phyloP scores from a whole-genome alignment of 2,888 invertebrate genomes.

The Dasysyrphus albostriatus region DNA sequence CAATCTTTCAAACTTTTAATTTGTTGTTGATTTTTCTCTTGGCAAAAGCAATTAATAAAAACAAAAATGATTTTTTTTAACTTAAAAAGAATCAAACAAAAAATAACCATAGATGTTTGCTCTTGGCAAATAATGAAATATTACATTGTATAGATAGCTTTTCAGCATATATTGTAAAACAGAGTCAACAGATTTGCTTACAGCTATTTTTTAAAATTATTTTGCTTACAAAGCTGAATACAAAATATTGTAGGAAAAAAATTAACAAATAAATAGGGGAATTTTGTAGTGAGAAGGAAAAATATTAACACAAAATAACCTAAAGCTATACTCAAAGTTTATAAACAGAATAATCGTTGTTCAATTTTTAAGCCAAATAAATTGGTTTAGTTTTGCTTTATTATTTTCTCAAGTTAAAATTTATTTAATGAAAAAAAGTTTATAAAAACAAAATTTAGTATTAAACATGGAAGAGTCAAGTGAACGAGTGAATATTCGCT shows the following conservation, averaged over 20 bases:
- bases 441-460: too few relatives aligned
- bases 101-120: background rate
- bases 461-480: too few relatives aligned
- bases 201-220: background rate
- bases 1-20: too few relatives aligned
- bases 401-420: too few relatives aligned
- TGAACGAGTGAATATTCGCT: too few relatives aligned
- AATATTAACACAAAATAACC: background rate
- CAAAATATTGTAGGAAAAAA: background rate
- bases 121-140: conserved; percentile 16
- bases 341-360: too few relatives aligned
- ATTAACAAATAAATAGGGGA: background rate
- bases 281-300: background rate
- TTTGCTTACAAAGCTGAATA: background rate
- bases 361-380: background rate
- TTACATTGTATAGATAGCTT: background rate
- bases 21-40: background rate
- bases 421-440: too few relatives aligned
- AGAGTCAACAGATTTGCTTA: conserved; percentile 4
- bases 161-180: background rate
- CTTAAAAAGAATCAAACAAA: background rate
- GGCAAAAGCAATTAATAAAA: conserved; percentile 24
- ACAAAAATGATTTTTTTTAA: conserved; percentile 20
- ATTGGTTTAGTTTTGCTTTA: background rate
- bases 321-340: background rate